Evolutionary conservation across 2,797 vertebrate species (phyloP).

Genomic region (Sylvilagus floridanus): DNA sequence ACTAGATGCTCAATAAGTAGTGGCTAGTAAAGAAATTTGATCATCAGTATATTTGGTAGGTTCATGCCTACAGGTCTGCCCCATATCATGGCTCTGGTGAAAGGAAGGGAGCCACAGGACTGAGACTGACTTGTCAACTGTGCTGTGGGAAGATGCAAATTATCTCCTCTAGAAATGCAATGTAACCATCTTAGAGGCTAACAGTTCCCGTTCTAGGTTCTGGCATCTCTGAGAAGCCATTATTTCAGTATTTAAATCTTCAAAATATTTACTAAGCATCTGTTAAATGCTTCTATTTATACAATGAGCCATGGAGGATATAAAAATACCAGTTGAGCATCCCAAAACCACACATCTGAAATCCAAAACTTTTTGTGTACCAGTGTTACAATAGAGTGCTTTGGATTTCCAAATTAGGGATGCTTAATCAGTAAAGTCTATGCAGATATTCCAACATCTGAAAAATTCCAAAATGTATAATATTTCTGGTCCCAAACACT

Average conservation of each 20-base stretch:
- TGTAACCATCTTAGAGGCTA: background rate
- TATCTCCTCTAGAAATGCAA: constrained; percentile 48
- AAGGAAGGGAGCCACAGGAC: background rate
- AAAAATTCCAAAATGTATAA: background rate
- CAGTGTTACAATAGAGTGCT: background rate
- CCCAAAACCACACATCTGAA: too few relatives aligned
- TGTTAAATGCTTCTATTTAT: constrained; percentile 14
- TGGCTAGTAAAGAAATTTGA: constrained; percentile 12
- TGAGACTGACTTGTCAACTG: background rate
- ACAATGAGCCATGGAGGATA: background rate
- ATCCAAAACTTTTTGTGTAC: too few relatives aligned
- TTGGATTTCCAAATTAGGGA: background rate
- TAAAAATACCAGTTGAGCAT: background rate
- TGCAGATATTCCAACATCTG: background rate
- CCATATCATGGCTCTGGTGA: background rate
- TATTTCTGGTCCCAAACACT: background rate
- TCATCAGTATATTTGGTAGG: background rate
- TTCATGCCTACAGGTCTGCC: background rate
- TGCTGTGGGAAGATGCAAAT: background rate
- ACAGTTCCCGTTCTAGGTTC: background rate
- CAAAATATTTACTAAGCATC: constrained; percentile 41
- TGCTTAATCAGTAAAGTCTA: too few relatives aligned
- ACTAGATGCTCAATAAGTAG: constrained; percentile 34
- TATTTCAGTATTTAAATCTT: constrained; percentile 48
- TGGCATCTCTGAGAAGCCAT: constrained; percentile 37